Percentiles rank a stretch among this genome's conserved stretches.
Conservation (phyloP, 2,113 vertebrate genomes). For the Donacobius atricapilla region DNA sequence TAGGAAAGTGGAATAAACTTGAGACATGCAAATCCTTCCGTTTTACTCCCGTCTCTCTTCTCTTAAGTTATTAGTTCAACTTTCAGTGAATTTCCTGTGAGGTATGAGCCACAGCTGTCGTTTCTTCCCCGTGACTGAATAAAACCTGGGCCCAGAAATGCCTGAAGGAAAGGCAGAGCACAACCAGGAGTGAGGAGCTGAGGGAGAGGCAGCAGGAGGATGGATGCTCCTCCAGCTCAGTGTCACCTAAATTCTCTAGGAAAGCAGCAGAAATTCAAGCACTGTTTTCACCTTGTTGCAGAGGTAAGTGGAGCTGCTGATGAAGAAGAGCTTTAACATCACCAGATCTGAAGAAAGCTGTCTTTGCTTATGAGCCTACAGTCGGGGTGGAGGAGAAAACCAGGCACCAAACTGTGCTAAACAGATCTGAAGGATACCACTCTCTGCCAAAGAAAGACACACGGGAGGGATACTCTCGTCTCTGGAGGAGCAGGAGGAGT, state of each 20-base stretch:
- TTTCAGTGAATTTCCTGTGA: neutral
- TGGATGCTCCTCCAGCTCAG: neutral
- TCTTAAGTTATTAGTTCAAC: neutral
- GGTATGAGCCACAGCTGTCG: neutral
- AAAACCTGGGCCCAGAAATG: neutral
- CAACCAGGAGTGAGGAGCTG: neutral
- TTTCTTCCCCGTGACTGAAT: neutral
- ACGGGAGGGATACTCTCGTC: neutral
- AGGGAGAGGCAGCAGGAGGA: neutral
- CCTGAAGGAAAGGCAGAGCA: neutral
- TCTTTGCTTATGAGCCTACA: neutral
- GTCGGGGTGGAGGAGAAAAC: neutral
- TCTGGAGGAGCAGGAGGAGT: neutral
- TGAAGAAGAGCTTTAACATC: neutral
- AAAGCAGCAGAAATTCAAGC: neutral
- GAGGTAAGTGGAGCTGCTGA: slow-evolving; percentile 9
- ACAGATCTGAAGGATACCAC: neutral
- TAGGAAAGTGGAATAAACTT: neutral
- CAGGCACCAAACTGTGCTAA: neutral
- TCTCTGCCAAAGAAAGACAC: neutral
- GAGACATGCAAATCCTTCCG: neutral
- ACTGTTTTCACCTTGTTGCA: neutral
- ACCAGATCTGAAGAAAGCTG: neutral
- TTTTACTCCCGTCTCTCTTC: neutral
- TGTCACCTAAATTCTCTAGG: neutral